Percentiles rank a stretch among this genome's conserved stretches.
phyloP scores from a whole-genome alignment of 2,113 vertebrate genomes.

The Chionodraco myersi region DNA sequence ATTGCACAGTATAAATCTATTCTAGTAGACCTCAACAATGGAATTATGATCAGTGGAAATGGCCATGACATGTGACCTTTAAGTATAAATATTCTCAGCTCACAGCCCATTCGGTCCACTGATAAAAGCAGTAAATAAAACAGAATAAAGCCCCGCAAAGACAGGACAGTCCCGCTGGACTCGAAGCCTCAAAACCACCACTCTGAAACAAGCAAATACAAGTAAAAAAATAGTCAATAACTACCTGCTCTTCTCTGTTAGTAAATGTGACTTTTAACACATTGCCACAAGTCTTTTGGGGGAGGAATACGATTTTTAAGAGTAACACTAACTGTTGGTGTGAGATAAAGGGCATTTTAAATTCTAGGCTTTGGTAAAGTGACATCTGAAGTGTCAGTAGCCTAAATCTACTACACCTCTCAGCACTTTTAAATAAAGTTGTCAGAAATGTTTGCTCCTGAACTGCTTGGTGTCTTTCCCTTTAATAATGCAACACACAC shows the following conservation, averaged over 20 bases:
- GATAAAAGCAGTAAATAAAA: neutral
- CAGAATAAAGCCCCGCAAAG: neutral
- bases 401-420: conserved; percentile 10
- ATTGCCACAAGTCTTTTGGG: too few relatives aligned
- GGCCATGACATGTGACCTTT: too few relatives aligned
- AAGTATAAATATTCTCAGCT: conserved; percentile 1
- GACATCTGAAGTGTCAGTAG: neutral
- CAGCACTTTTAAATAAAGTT: conserved; percentile 22
- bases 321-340: neutral
- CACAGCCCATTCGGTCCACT: neutral
- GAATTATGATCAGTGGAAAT: too few relatives aligned
- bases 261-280: neutral
- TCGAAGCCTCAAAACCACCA: neutral
- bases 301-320: neutral
- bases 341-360: neutral
- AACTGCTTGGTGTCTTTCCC: conserved; percentile 5
- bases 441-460: neutral
- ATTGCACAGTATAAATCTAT: too few relatives aligned
- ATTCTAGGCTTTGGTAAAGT: neutral
- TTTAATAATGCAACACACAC: conserved; percentile 27
- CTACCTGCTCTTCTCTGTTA: neutral
- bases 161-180: neutral
- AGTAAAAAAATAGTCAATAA: neutral
- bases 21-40: too few relatives aligned
- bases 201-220: neutral